Evolutionary conservation across 1,140 invertebrate species (phyloP).

Genomic region (Drosophila elegans): DNA sequence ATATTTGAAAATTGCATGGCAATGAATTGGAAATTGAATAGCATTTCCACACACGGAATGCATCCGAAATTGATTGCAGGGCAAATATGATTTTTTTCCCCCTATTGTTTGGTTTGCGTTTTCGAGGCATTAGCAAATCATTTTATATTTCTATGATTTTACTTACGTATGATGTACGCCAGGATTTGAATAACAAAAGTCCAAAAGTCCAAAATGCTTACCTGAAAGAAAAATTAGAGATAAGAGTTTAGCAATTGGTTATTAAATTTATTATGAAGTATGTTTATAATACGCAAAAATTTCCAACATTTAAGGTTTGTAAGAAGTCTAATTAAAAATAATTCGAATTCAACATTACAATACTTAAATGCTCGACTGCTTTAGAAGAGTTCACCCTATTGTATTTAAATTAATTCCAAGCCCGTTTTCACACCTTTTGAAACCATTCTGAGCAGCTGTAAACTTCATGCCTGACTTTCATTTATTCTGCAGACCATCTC

Average conservation of each 20-base stretch:
- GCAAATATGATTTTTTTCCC: conserved; percentile 27
- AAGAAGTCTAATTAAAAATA: too few species aligned
- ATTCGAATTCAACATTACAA: too few species aligned
- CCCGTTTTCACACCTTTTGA: conserved; percentile 3
- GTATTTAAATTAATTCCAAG: conserved; percentile 1
- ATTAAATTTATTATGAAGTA: too few species aligned
- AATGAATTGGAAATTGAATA: conserved; percentile 57
- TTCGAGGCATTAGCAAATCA: conserved; percentile 1
- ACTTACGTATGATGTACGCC: conserved; percentile 15
- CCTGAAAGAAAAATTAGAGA: conserved; percentile 27
- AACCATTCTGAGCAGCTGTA: conserved; percentile 31
- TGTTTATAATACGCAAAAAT: too few species aligned
- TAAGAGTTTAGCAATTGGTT: too few species aligned
- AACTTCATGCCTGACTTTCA: conserved; percentile 9
- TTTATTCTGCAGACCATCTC: conserved; percentile 1
- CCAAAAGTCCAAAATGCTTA: conserved; percentile 5
- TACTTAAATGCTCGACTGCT: too few species aligned
- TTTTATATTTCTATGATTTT: not conserved
- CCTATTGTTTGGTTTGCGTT: conserved; percentile 23
- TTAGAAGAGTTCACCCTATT: not conserved
- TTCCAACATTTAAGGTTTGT: too few species aligned
- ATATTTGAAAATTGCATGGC: conserved; percentile 57
- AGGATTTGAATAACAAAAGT: not conserved
- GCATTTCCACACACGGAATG: conserved; percentile 44
- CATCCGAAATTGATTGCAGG: conserved; percentile 36